phyloP scores from a whole-genome alignment of 1,140 invertebrate genomes.

The Cherax quadricarinatus region DNA sequence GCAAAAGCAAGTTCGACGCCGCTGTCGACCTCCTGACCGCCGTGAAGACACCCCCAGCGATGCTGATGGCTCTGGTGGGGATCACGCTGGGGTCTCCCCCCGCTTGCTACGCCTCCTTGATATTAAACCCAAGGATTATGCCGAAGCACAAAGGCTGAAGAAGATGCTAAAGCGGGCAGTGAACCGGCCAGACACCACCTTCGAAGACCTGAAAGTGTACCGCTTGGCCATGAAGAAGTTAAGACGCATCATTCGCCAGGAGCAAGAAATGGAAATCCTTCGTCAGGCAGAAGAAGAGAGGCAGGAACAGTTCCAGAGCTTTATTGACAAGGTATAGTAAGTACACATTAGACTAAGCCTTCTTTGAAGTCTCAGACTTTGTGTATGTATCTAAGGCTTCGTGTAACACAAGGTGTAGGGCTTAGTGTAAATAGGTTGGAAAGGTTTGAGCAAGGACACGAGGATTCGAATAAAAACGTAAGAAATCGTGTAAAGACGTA shows the following conservation, averaged over 20 bases:
- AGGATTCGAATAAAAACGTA: not conserved
- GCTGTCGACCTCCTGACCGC: slow-evolving; percentile 32
- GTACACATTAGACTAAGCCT: not conserved
- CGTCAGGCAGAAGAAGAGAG: slow-evolving; percentile 60
- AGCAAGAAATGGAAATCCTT: slow-evolving; percentile 70
- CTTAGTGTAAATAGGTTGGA: not conserved
- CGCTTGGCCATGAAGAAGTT: slow-evolving; percentile 69
- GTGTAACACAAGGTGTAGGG: not conserved
- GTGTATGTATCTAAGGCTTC: not conserved
- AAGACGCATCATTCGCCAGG: slow-evolving; percentile 58
- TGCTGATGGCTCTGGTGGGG: not conserved
- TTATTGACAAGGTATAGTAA: slow-evolving; percentile 66
- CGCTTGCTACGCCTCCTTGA: slow-evolving; percentile 29
- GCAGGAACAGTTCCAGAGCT: slow-evolving; percentile 57
- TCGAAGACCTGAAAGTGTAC: slow-evolving; percentile 72
- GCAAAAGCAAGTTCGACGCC: not conserved
- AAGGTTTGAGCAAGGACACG: not conserved
- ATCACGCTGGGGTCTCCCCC: slow-evolving; percentile 3
- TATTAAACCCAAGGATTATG: slow-evolving; percentile 53
- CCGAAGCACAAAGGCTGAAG: slow-evolving; percentile 69
- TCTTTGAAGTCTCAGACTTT: too few species aligned
- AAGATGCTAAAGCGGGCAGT: slow-evolving; percentile 71
- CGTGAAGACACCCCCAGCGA: slow-evolving; percentile 29
- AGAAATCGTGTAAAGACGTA: not conserved
- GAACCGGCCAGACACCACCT: slow-evolving; percentile 71